These are phyloP conservation scores for Noctua janthina DNA, from an alignment of 2,888 invertebrate genomes.

Conservation along the genomic window DNA sequence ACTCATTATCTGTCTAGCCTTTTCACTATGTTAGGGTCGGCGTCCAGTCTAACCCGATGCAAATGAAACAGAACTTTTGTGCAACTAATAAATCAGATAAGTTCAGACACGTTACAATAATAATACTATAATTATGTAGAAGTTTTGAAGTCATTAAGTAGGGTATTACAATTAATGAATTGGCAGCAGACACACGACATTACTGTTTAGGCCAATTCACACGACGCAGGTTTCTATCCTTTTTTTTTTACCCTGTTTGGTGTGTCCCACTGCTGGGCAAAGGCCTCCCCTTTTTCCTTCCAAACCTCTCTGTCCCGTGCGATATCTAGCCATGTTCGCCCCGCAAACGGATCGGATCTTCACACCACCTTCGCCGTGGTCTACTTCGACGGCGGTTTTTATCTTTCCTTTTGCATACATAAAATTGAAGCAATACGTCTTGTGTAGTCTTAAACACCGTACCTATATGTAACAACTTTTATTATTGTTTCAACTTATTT, in stretches of 20 bases:
- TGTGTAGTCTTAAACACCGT: not conserved
- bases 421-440: not conserved
- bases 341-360: too few species aligned
- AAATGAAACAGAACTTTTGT: not conserved
- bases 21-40: too few species aligned
- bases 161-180: conserved; percentile 22
- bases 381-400: too few species aligned
- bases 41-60: too few species aligned
- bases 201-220: not conserved
- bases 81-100: conserved; percentile 15
- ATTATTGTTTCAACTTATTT: conserved; percentile 2
- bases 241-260: too few species aligned
- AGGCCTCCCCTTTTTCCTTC: too few species aligned
- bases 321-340: too few species aligned
- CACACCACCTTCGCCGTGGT: too few species aligned
- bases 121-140: not conserved
- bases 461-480: not conserved
- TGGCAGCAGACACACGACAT: not conserved
- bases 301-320: too few species aligned
- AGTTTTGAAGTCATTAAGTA: conserved; percentile 2
- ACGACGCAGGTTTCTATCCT: not conserved
- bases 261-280: too few species aligned
- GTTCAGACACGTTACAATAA: conserved; percentile 13
- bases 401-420: not conserved
- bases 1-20: not conserved